Evolutionary conservation across 2,797 vertebrate species (phyloP).

Genomic region (Chaenodraco wilsoni): DNA sequence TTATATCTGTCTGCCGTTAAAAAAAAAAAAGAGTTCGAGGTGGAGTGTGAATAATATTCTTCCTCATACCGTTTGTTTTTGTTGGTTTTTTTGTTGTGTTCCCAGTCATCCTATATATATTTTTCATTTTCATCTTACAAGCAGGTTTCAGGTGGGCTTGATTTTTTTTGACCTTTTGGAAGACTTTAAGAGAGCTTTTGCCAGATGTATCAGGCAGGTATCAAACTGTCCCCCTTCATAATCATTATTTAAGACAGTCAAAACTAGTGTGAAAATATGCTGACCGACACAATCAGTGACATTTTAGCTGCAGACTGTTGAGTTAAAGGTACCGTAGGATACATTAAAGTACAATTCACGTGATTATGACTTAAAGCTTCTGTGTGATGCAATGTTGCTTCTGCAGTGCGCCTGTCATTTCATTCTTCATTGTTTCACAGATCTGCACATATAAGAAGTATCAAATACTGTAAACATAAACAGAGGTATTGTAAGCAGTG

Average conservation of each 20-base stretch:
- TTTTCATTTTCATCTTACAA: constrained; percentile 1
- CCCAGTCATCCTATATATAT: constrained; percentile 2
- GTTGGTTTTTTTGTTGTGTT: constrained; percentile 23
- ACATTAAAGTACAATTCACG: constrained; percentile 37
- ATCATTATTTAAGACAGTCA: constrained; percentile 13
- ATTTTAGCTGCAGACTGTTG: constrained; percentile 15
- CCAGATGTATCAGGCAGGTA: constrained; percentile 16
- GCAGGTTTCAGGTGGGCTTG: neutral
- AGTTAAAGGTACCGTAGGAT: constrained; percentile 12
- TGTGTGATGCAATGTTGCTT: constrained; percentile 30
- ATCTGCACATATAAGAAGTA: neutral
- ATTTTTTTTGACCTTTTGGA: constrained; percentile 12
- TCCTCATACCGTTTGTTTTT: constrained; percentile 16
- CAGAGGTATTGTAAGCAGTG: neutral
- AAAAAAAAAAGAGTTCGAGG: constrained; percentile 4
- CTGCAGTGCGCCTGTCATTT: neutral
- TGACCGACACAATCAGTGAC: constrained; percentile 1
- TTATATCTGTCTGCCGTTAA: constrained; percentile 87
- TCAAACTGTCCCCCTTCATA: neutral
- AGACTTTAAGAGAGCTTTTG: constrained; percentile 12
- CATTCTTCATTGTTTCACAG: neutral
- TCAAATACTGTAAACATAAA: constrained; percentile 8
- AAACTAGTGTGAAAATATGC: constrained; percentile 21
- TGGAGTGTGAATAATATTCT: constrained; percentile 33
- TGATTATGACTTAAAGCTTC: constrained; percentile 13